Evolutionary conservation across 92 coral and sea anemone species (phyloP).

Genomic region (Bergia sp.): DNA sequence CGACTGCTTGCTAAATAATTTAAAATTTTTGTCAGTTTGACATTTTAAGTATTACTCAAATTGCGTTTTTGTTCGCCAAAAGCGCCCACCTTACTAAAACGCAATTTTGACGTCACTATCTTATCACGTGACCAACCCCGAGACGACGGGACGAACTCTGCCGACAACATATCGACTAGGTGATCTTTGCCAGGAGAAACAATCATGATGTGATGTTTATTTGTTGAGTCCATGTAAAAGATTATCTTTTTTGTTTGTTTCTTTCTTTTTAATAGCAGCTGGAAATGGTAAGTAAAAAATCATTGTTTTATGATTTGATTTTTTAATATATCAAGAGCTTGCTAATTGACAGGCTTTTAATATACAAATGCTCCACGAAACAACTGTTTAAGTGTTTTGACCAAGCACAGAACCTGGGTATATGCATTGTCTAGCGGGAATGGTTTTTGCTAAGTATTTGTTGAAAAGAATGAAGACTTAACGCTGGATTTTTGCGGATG

Average conservation of each 20-base stretch:
- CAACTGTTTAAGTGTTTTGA: neutral
- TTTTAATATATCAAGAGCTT: neutral
- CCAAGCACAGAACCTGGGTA: neutral
- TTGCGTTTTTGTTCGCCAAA: no score
- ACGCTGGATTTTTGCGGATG: neutral
- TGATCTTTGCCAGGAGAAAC: neutral
- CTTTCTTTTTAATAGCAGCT: neutral
- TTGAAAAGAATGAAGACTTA: neutral
- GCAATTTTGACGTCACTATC: no score
- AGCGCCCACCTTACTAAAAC: no score
- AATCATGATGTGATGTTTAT: neutral
- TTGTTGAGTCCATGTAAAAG: neutral
- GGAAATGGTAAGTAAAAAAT: slow-evolving; percentile 13
- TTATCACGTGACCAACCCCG: neutral
- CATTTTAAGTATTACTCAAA: no score
- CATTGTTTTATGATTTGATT: neutral
- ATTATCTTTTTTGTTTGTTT: neutral
- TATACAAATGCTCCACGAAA: neutral
- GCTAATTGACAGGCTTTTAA: neutral
- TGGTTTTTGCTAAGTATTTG: no score
- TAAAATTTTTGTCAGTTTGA: no score
- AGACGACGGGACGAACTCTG: neutral
- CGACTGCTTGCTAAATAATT: no score
- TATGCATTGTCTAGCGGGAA: neutral
- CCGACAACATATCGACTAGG: neutral